Evolutionary conservation across 2,113 vertebrate genomes (phyloP), one percentile per base, ranked within the genome.

Genomic region (Mobula hypostoma): DNA sequence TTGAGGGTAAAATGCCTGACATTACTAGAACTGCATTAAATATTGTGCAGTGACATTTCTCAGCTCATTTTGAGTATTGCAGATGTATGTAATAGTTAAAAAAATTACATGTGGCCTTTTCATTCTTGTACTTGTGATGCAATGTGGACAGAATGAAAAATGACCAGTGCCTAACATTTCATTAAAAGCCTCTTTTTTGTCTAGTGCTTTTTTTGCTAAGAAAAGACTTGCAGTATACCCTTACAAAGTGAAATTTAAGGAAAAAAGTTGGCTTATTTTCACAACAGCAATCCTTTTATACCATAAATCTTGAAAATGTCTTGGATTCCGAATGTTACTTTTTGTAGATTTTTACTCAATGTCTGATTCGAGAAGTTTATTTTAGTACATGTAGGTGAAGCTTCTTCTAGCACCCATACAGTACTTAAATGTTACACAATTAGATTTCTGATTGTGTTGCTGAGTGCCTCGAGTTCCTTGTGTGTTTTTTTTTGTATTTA

Each of bases 151-250:
- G 96, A 96, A 97, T 96, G 97, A 96, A 96, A 96, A 97, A 96
- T 97, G 97, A 96, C 96, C 96, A 97, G 97, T 97, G 97, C 97
- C 97, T 97, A 96, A 97, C 95, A 96, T 96, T 96, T 96, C 96
- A 96, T 96, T 97, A 95, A 96, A 96, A 95, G 95, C 96, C 95
- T 94, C 95, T 96, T 97, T 97, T 93, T 93, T 93, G 91, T 93
- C 91, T 93, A 93, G 91, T 93, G 91, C 91, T 93, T 93, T 93
- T 91, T 93, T 93, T 93, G 91, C 91, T 93, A 93, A 92, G 90
- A 92, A 93, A 93, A 93, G 91, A 93, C 91, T 93, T 74, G 91
- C 91, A 93, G 91, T 93, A 93, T 93, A 93, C 91, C 91, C 91
- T 93, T 74, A 93, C 91, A 74, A 93, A 93, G 91, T 93, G 91